phyloP scores from a whole-genome alignment of 2,797 vertebrate genomes.

The Sebastes diploproa region DNA sequence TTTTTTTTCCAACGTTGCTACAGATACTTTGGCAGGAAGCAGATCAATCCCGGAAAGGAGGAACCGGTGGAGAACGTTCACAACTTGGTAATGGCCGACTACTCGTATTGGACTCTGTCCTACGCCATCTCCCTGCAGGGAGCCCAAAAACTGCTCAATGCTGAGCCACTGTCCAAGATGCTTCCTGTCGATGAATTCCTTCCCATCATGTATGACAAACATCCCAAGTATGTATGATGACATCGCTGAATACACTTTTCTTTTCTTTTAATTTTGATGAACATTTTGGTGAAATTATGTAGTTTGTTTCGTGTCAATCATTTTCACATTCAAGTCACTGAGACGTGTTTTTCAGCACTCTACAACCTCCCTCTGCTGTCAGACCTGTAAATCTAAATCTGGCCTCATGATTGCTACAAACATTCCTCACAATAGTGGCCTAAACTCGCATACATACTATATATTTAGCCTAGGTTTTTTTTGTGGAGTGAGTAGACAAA shows the following conservation, averaged over 20 bases:
- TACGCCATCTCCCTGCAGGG: slow-evolving; percentile 90
- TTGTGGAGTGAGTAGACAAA: slow-evolving; percentile 14
- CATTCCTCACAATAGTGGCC: neutral
- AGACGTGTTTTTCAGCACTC: neutral
- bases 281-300: neutral
- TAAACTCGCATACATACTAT: slow-evolving; percentile 1
- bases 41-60: slow-evolving; percentile 90
- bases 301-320: neutral
- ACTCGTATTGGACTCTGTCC: slow-evolving; percentile 96
- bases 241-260: neutral
- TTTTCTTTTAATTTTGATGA: neutral
- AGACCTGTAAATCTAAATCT: slow-evolving; percentile 21
- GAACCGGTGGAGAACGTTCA: slow-evolving; percentile 82
- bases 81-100: slow-evolving; percentile 88
- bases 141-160: slow-evolving; percentile 91
- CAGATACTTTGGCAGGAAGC: slow-evolving; percentile 96
- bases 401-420: slow-evolving; percentile 8
- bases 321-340: neutral
- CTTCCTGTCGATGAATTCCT: slow-evolving; percentile 96
- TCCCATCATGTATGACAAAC: slow-evolving; percentile 97
- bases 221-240: slow-evolving; percentile 88
- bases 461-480: slow-evolving; percentile 10
- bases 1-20: neutral
- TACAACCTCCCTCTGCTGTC: neutral
- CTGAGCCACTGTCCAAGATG: slow-evolving; percentile 92